Evolutionary conservation across 1,140 invertebrate genomes (phyloP), one percentile per base, ranked within the genome.

Genomic region (Pogonognathellus flavescens): DNA sequence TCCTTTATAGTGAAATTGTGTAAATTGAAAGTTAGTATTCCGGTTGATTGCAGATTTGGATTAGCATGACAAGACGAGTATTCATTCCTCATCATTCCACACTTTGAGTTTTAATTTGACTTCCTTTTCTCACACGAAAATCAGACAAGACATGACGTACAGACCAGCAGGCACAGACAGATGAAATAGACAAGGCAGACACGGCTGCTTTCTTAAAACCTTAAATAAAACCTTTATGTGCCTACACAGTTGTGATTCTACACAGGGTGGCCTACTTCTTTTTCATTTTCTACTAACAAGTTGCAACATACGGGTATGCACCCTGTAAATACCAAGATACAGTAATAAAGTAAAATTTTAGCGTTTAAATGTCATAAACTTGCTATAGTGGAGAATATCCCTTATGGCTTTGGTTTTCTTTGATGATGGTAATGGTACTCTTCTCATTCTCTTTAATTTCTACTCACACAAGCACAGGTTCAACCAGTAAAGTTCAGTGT

Each of bases 71-170:
- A 57, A 14, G 53, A 57, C 53, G 2, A 10, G 53, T 14, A 13
- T 57, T 57, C 53, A 57, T 57, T 14, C 53, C 53, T 57, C 53
- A 57, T 57, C 53, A 57, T 57, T 57, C 53, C n/a, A 57, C 31
- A 41, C 31, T 41, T 76, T 76, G 31, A 31, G 25, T 76, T 76
- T 76, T 76, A 76, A 76, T 76, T 76, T 50, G 41, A 76, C 70
- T 76, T 76, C 70, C 70, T 76, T 41, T 76, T 76, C 70, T 76
- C 70, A 76, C 70, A 76, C n/a, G 16, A 62, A n/a, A 62, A 20
- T 25, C 41, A 76, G 70, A 76, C 70, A 76, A 70, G 70, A 76
- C 62, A 25, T 66, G 62, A 66, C 62, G 62, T 66, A 66, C 25
- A 60, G 18, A 60, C 16, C 3, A 31, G 8, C 20, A 25, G 11